Percentiles rank a stretch among this genome's conserved stretches.
Evolutionary conservation across 2,888 invertebrate genomes (phyloP).

Genomic region (Pteria penguin): DNA sequence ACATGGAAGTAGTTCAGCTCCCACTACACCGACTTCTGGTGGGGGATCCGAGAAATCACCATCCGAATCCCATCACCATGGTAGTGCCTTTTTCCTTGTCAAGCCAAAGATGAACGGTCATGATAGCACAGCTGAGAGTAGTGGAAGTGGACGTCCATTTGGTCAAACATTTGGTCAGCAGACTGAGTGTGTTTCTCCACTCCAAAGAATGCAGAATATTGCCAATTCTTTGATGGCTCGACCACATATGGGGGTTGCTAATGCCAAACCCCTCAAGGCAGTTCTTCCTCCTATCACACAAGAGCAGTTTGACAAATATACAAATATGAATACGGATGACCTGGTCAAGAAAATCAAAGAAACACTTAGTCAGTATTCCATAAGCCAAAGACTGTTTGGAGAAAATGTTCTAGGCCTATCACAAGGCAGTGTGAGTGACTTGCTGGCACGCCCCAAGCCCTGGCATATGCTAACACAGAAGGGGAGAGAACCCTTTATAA

Average conservation of each 20-base stretch:
- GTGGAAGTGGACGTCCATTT: conserved; percentile 49
- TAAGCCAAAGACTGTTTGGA: conserved; percentile 98
- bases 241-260: conserved; percentile 83
- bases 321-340: conserved; percentile 98
- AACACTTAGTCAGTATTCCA: conserved; percentile 81
- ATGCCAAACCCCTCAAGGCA: conserved; percentile 91
- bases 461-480: conserved; percentile 99
- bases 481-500: conserved; percentile 87
- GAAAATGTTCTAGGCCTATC: conserved; percentile 91
- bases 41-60: conserved; percentile 63
- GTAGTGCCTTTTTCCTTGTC: conserved; percentile 89
- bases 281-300: conserved; percentile 98
- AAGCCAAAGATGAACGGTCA: conserved; percentile 83
- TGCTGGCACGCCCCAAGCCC: conserved; percentile 97
- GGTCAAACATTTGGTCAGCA: conserved; percentile 84
- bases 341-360: conserved; percentile 91
- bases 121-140: conserved; percentile 52
- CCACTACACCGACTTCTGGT: conserved; percentile 64
- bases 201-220: conserved; percentile 98
- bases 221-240: conserved; percentile 92
- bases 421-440: conserved; percentile 95
- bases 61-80: conserved; percentile 69
- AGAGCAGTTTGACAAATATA: conserved; percentile 98
- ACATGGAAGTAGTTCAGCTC: conserved; percentile 62
- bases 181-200: conserved; percentile 89